Base-by-base conservation (phyloP, 2,113 vertebrate species). In the Muntiacus reevesi region DNA sequence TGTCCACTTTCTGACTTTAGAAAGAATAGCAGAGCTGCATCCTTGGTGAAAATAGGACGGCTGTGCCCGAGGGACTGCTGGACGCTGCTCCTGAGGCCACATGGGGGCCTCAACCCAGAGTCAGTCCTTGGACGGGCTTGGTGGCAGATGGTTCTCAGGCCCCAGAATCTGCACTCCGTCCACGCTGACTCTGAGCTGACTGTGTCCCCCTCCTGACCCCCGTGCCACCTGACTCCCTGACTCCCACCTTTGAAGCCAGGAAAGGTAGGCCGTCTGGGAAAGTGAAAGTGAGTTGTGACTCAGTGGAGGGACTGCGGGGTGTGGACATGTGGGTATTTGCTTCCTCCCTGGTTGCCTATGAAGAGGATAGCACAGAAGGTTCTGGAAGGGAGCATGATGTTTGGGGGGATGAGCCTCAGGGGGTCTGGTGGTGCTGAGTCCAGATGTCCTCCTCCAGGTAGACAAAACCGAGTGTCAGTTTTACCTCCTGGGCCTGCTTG, bases 1-100 rank as follows among this genome's bases (percentile, higher is more conserved):
- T 71, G 76, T 93, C 96, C 86, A 45, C 36, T 97, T 97, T 97
- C 79, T 95, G 84, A 57, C 97, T 87, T 7, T 2, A 57, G 54
- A 19, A 33, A 62, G 94, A 96, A 84, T n/a, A 81, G 40, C 67
- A 74, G 71, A 88, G 71, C 52, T 0, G 1, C 3, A 7, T 1
- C 64, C 60, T 33, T 33, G 1, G 27, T 33, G 54, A 55, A 7
- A 3, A 62, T 3, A 1, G 2, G 27, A 13, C 33, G n/a, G 33
- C 81, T 11, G 2, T 19, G 78, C 62, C 16, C 16, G 7, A 1
- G 2, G 85, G 13, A 8, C 4, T 4, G 43, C 93, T 4, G 28
- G 36, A 16, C 4, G 43, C 82, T 45, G 55, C 60, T 33, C 28
- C 1, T 0, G 3, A 43, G 79, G 62, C n/a, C 28, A 45, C 71